Evolutionary conservation across 2,888 invertebrate species (phyloP), one percentile per base, ranked within the genome.

Genomic region (Habrosyne pyritoides): DNA sequence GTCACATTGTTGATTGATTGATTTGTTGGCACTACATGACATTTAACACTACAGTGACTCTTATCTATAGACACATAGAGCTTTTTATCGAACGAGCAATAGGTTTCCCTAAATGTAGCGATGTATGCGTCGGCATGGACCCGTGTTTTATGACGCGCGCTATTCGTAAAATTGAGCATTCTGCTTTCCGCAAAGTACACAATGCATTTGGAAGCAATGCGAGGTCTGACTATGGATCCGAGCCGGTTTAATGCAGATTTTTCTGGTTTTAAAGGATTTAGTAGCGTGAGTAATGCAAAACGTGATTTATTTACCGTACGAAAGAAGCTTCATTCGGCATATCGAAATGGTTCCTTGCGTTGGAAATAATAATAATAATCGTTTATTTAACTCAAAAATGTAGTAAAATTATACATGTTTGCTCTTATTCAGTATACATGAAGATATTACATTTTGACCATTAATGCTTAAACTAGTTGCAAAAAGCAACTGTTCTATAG

Each of bases 1-100:
- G 42, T 42, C 42, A 42, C 8, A 42, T 42, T 18, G 42, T 8
- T 42, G 42, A 42, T 42, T 42, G 42, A 42, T 42, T 42, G 42
- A 42, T 42, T 12, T 42, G 42, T 42, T 42, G 42, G 14, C 18
- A 42, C 42, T 14, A 42, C 14, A 42, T 18, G 42, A 42, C 42
- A 36, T 4, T 14, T 1, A 14, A 36, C 12, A 30, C 2, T 12
- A 12, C 12, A 36, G 12, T 14, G 2, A 42, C 42, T 42, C 42
- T 42, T 42, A 42, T 42, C 6, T 2, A 18, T 7, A 1, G 8
- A 1, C 42, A 18, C 8, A 14, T 14, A 42, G 18, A 8, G 42
- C 18, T 42, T 8, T 18, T 42, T 42, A 18, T 42, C 1, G 18
- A 36, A 12, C 6, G 36, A 42, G 42, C 18, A 18, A n/a, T 6